Evolutionary conservation across 2,797 vertebrate genomes (phyloP), one percentile per base, ranked within the genome.

Genomic region (Fistularia tabacaria): DNA sequence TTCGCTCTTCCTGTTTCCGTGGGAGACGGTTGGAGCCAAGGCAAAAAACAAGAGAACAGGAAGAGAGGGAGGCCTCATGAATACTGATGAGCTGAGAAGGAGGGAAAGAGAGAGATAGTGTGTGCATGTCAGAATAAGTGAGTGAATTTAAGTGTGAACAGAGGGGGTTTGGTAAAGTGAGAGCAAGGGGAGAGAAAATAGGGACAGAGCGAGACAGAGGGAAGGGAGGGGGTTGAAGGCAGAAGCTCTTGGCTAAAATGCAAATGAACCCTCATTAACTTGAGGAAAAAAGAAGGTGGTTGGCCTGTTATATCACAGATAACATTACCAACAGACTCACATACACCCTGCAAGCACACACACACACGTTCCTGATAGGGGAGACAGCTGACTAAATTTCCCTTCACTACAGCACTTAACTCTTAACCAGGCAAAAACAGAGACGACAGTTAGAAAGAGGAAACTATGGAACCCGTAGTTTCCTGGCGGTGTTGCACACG

Each of bases 181-280:
- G 80, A 82, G 74, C 61, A 60, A 40, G 62, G 74, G 68, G 73
- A 57, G 77, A 71, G 63, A 64, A 73, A 66, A 74, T 66, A 64
- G 39, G 79, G 74, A 74, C 62, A 79, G 74, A 69, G 66, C 48
- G 64, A 69, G 69, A 83, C 51, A 57, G 74, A 64, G 60, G n/a
- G 43, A 53, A 50, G 53, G 51, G 58, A 59, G 55, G 50, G 65
- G 49, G 59, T 49, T 9, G 15, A 13, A 48, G 42, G 59, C 49
- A 13, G 51, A 70, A 81, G 82, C 85, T 85, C 74, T 72, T 85
- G 86, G 85, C 85, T 80, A 82, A 88, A 89, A 87, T 88, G 87
- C 83, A 87, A 88, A 89, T 87, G 65, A 85, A 82, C 70, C 73
- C 80, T 89, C 84, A 88, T 89, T 89, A 89, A 88, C 67, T 86